phyloP scores from a whole-genome alignment of 1,140 invertebrate genomes.

The Catajapyx aquilonaris region DNA sequence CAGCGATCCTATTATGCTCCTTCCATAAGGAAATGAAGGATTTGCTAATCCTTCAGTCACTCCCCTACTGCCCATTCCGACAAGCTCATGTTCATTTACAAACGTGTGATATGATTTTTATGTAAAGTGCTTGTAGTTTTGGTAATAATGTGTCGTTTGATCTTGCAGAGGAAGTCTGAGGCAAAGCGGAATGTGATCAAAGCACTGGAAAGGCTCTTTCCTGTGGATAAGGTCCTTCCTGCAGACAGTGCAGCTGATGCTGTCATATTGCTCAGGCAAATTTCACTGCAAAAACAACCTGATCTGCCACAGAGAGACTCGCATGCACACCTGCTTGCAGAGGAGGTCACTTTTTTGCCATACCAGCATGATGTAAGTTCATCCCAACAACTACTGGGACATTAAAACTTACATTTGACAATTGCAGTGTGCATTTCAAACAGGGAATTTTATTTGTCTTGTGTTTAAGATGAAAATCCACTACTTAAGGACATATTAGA shows the following conservation, averaged over 20 bases:
- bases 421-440: no score
- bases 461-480: no score
- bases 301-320: conserved; percentile 47
- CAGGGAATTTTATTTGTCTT: no score
- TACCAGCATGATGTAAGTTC: no score
- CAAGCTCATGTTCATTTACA: conserved; percentile 3
- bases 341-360: conserved; percentile 45
- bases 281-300: conserved; percentile 60
- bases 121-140: neutral
- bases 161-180: conserved; percentile 37
- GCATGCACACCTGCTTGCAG: conserved; percentile 58
- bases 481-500: no score
- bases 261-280: conserved; percentile 50
- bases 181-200: conserved; percentile 54
- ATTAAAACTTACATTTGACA: no score
- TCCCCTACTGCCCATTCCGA: neutral
- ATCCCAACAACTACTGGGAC: no score
- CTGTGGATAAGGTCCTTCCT: conserved; percentile 56
- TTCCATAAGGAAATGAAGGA: neutral
- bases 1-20: no score
- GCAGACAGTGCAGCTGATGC: conserved; percentile 55
- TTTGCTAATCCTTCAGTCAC: conserved; percentile 2
- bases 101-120: conserved; percentile 4
- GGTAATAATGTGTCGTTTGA: conserved; percentile 4
- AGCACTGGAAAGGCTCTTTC: conserved; percentile 50